Base-by-base conservation (phyloP, 2,888 invertebrate species). In the Drosophila demipolita region DNA sequence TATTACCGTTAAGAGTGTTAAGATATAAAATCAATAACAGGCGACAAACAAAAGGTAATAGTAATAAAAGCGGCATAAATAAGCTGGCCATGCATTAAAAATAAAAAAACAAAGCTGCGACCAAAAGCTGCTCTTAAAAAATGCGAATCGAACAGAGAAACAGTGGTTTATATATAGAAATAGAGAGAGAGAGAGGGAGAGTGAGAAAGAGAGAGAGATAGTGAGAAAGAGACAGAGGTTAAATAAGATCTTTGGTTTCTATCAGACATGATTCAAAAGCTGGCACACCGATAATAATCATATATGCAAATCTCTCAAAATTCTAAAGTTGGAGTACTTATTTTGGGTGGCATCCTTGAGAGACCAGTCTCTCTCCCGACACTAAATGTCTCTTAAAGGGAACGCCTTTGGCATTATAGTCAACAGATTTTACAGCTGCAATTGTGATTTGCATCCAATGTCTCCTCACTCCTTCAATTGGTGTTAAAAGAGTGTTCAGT, bases 1-100 rank as follows among this genome's bases (percentile, higher is more conserved):
- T 78, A 70, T 75, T 79, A 66, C 67, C 71, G 73, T 70, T 87
- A 68, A 69, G 79, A 73, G 54, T 69, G 73, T 67, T 73, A 69
- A 85, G 88, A 87, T 82, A 87, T 78, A 85, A 85, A 83, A 87
- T 85, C 82, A 84, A 87, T 82, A 87, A 66, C 81, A 64, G 48
- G 52, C 69, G 60, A 55, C 59, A 70, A 54, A 50, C 70, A 55
- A 33, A 54, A 50, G 50, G 57, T 61, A 66, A 55, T 36, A 55
- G 65, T 52, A 53, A 80, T 84, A 83, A 84, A 84, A 89, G 87
- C 81, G 70, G 75, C 75, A 84, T 89, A 84, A 88, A 88, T 80
- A 85, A 73, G 70, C 83, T 59, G 71, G 57, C 78, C 54, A 60
- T 40, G 40, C 57, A 57, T 53, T 65, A 58, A 29, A 29, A 29